phyloP scores from a whole-genome alignment of 2,797 vertebrate genomes.

The Hippoglossus hippoglossus region DNA sequence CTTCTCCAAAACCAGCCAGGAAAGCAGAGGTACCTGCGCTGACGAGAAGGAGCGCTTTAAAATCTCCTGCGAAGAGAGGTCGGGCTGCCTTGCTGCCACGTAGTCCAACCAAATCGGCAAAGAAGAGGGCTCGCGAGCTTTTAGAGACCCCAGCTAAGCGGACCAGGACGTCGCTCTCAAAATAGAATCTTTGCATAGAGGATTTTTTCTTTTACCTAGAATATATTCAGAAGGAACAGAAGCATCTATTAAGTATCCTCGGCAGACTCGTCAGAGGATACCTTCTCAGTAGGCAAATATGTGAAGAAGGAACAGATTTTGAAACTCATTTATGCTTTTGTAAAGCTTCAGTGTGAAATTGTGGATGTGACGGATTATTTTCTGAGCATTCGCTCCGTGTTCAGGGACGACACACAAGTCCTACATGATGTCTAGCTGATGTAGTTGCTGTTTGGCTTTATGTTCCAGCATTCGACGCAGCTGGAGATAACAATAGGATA shows the following conservation, averaged over 20 bases:
- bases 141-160: conserved; percentile 78
- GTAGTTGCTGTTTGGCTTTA: conserved; percentile 49
- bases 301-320: conserved; percentile 44
- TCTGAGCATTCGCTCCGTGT: conserved; percentile 43
- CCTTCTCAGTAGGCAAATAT: conserved; percentile 35
- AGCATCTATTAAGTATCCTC: conserved; percentile 56
- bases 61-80: conserved; percentile 66
- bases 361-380: conserved; percentile 48
- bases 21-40: conserved; percentile 56
- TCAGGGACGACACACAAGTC: conserved; percentile 45
- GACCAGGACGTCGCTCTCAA: conserved; percentile 79
- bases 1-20: conserved; percentile 62
- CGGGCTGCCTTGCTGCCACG: conserved; percentile 49
- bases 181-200: conserved; percentile 60
- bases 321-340: conserved; percentile 55
- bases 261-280: conserved; percentile 40
- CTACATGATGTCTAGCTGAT: conserved; percentile 26
- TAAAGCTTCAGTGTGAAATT: conserved; percentile 60
- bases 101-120: conserved; percentile 62
- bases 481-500: conserved; percentile 59
- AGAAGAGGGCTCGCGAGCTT: conserved; percentile 74
- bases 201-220: conserved; percentile 49
- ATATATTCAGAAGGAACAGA: conserved; percentile 59
- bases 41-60: conserved; percentile 69
- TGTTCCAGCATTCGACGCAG: conserved; percentile 46